A percentile compares a stretch with the other conserved stretches of the same genome.
phyloP scores from a whole-genome alignment of 2,888 invertebrate genomes.

The Leucania comma region DNA sequence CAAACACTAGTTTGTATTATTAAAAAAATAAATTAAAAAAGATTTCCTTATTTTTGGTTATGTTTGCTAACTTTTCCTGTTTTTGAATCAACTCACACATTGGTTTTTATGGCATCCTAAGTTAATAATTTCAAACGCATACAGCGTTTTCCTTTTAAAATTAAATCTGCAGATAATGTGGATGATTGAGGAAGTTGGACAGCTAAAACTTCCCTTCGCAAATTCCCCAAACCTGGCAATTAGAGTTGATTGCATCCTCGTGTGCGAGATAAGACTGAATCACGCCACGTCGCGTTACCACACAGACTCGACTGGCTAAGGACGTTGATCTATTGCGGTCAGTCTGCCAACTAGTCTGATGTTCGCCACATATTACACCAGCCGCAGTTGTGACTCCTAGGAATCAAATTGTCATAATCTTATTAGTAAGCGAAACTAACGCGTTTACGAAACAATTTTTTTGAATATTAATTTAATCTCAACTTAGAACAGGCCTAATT shows the following conservation, averaged over 20 bases:
- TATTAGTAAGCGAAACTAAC: neutral
- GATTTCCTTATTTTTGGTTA: too few species aligned
- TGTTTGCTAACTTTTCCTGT: neutral
- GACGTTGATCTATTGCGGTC: slow-evolving; percentile 53
- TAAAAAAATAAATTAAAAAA: too few species aligned
- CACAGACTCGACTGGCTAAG: slow-evolving; percentile 27
- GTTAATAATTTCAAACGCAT: neutral
- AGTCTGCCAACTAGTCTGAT: slow-evolving; percentile 25
- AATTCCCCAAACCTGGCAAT: slow-evolving; percentile 7
- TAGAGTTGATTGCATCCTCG: slow-evolving; percentile 16
- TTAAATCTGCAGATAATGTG: too few species aligned
- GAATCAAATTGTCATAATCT: slow-evolving; percentile 1
- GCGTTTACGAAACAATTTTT: neutral
- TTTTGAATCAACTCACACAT: neutral
- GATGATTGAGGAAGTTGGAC: neutral
- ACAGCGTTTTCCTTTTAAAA: neutral
- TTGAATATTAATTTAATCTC: too few species aligned
- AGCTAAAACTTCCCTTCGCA: neutral
- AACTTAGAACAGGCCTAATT: too few species aligned
- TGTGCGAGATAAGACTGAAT: slow-evolving; percentile 23
- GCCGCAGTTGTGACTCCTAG: neutral
- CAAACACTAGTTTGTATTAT: too few species aligned
- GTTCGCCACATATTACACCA: slow-evolving; percentile 13
- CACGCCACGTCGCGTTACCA: slow-evolving; percentile 24
- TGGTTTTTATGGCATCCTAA: neutral